Conservation (phyloP, 2,113 vertebrate species). For the Pelvicachromis taeniatus region DNA sequence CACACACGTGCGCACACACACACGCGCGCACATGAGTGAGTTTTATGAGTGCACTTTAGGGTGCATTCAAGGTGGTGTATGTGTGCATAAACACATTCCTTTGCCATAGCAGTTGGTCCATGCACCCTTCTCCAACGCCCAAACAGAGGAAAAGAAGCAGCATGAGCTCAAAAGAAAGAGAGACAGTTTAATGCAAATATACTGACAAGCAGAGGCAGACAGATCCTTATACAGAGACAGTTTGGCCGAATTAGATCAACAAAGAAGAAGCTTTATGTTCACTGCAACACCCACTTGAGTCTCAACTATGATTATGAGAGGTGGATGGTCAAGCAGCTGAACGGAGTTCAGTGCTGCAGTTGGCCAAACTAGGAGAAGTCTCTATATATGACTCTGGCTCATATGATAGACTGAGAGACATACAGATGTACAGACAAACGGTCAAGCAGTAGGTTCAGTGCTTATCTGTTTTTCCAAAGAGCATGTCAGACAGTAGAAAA, state of each 20-base stretch:
- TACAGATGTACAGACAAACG: conserved; percentile 53
- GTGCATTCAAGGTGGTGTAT: conserved; percentile 51
- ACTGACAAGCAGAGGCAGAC: conserved; percentile 49
- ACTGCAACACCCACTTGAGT: conserved; percentile 23
- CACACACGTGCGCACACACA: background rate
- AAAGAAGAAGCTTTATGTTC: conserved; percentile 1
- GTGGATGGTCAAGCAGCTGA: conserved; percentile 30
- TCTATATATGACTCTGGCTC: conserved; percentile 62
- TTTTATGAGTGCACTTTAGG: conserved; percentile 34
- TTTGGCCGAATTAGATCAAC: conserved; percentile 22
- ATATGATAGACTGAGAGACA: conserved; percentile 32
- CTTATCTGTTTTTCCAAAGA: conserved; percentile 81
- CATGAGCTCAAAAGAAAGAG: conserved; percentile 67
- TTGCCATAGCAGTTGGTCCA: conserved; percentile 66
- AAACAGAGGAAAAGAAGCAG: conserved; percentile 72
- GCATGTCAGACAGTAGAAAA: conserved; percentile 67
- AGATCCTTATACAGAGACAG: conserved; percentile 59
- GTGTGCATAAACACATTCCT: conserved; percentile 65
- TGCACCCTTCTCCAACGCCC: conserved; percentile 47
- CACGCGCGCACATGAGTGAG: conserved; percentile 14
- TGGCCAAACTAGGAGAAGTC: conserved; percentile 40
- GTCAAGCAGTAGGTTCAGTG: conserved; percentile 79
- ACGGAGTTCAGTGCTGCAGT: conserved; percentile 41
- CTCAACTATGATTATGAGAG: conserved; percentile 32
- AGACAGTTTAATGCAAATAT: conserved; percentile 55